These are phyloP conservation scores for Dicrurus megarhynchus DNA, from an alignment of 2,113 vertebrate species.

Conservation along the genomic window DNA sequence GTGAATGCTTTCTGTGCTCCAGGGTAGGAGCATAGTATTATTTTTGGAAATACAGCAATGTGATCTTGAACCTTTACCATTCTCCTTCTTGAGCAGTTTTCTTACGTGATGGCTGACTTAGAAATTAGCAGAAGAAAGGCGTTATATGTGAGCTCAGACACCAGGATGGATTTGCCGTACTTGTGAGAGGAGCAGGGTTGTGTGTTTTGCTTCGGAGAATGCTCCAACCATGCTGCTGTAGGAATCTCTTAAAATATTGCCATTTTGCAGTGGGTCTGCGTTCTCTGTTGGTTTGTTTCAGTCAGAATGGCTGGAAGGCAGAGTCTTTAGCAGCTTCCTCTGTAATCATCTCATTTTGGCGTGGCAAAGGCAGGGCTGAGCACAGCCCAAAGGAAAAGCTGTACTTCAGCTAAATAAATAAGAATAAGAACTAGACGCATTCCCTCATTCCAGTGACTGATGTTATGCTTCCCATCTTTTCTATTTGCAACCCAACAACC, in stretches of 20 bases:
- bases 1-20: not conserved
- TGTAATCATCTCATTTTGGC: not conserved
- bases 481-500: not conserved
- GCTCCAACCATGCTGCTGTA: not conserved
- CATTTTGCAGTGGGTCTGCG: not conserved
- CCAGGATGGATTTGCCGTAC: not conserved
- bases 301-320: not conserved
- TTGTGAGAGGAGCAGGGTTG: not conserved
- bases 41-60: not conserved
- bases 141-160: not conserved
- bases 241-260: not conserved
- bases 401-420: not conserved
- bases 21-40: not conserved
- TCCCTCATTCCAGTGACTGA: not conserved
- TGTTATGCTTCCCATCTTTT: not conserved
- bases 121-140: not conserved
- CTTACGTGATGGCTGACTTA: not conserved
- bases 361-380: not conserved
- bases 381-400: not conserved
- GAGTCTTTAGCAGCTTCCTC: not conserved
- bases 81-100: not conserved
- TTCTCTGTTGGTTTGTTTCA: not conserved
- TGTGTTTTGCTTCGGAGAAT: not conserved
- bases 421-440: not conserved
- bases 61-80: not conserved